Percentiles rank a stretch among this genome's conserved stretches.
phyloP scores from a whole-genome alignment of 2,888 invertebrate genomes.

The Campoletis raptor region DNA sequence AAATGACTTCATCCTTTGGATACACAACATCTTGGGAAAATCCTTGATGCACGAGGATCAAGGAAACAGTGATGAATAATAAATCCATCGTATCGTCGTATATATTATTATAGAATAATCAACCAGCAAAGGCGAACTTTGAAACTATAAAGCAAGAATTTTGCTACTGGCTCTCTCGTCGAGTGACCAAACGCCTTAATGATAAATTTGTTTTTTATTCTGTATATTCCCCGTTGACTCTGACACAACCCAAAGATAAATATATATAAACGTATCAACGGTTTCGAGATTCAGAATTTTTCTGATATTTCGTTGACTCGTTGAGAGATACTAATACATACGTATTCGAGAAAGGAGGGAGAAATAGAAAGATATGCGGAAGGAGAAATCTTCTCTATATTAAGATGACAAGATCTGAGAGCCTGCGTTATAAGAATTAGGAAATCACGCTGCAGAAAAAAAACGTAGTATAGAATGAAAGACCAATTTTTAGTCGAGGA shows the following conservation, averaged over 20 bases:
- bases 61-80: conserved; percentile 26
- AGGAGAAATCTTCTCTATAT: background rate
- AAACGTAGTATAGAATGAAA: background rate
- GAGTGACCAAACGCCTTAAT: background rate
- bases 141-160: background rate
- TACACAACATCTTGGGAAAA: conserved; percentile 77
- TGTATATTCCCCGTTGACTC: background rate
- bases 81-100: conserved; percentile 2
- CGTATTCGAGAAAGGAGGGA: conserved; percentile 5
- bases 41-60: conserved; percentile 45
- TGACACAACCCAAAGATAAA: background rate
- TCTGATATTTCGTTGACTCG: conserved; percentile 23
- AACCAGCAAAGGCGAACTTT: background rate
- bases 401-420: background rate
- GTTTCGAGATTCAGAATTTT: conserved; percentile 8
- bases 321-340: conserved; percentile 9
- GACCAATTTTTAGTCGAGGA: background rate
- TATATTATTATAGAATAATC: background rate
- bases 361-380: background rate
- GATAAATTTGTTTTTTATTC: background rate
- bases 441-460: conserved; percentile 40
- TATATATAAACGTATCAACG: background rate
- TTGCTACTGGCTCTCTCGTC: background rate
- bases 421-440: conserved; percentile 1
- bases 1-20: conserved; percentile 74